Conservation (phyloP, 2,888 invertebrate species). For the Sminthurinus aureus region DNA sequence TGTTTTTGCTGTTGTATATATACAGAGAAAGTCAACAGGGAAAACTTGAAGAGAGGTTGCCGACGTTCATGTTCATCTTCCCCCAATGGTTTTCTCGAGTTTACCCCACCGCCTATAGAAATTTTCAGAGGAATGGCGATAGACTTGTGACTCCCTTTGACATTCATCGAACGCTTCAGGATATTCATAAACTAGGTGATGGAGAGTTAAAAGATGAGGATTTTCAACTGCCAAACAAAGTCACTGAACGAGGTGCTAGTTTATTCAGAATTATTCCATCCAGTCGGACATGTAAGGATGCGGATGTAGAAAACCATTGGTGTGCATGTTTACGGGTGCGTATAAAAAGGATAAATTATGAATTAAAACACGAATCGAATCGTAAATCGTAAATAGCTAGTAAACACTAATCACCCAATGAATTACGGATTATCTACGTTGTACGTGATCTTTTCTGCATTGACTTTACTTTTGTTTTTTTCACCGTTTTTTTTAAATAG, state of each 20-base stretch:
- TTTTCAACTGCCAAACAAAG: conserved; percentile 11
- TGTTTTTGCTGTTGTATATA: background rate
- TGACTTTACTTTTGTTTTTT: no score
- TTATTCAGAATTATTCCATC: conserved; percentile 39
- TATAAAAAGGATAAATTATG: no score
- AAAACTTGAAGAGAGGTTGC: conserved; percentile 64
- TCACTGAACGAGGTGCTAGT: conserved; percentile 31
- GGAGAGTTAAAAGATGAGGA: conserved; percentile 4
- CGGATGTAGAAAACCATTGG: conserved; percentile 62
- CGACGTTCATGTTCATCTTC: conserved; percentile 62
- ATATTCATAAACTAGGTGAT: conserved; percentile 56
- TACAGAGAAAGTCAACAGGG: conserved; percentile 63
- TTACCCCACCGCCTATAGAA: conserved; percentile 61
- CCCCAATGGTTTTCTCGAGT: conserved; percentile 62
- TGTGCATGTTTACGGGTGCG: conserved; percentile 77
- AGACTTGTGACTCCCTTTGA: conserved; percentile 64
- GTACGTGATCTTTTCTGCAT: no score
- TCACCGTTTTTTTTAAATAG: conserved; percentile 61
- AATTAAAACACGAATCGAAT: no score
- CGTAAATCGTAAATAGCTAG: no score
- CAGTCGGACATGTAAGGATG: conserved; percentile 38
- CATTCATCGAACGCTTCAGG: conserved; percentile 63
- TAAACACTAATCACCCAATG: no score
- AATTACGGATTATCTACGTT: no score
- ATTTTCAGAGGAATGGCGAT: conserved; percentile 61